Evolutionary conservation across 2,113 vertebrate genomes (phyloP), one percentile per base, ranked within the genome.

Genomic region (Isurus oxyrinchus): DNA sequence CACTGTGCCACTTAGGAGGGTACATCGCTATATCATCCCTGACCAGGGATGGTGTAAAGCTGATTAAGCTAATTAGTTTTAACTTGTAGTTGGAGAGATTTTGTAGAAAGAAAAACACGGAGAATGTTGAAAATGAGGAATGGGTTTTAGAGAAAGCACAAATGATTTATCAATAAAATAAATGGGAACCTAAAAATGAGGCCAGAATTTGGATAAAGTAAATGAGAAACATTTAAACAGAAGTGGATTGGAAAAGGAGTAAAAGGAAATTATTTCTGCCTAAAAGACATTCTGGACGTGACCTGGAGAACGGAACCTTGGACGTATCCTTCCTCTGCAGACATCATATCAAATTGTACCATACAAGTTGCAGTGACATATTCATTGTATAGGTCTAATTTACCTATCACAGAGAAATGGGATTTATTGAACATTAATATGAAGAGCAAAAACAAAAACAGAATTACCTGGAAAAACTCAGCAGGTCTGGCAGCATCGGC

Each of bases 11-110:
- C 63, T 49, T 69, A 67, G 94, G 67, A 95, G 66, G 44, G 14
- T 72, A 95, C 44, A 72, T 95, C 66, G 76, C 94, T 55, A 31
- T 95, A 69, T 95, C 94, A 76, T 53, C 44, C 40, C 94, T 95
- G 94, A 69, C 67, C 94, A 95, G 40, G 44, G 94, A 95, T 10
- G 35, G 94, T 76, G 94, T 55, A 95, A 72, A 55, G 66, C 94
- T 76, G 66, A 72, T 95, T 95, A 95, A 67, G 61, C 63, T 95
- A 95, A 95, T 95, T 95, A 55, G 25, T 72, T 76, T 95, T 55
- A 95, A 72, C 49, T 95, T 95, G 94, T 31, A 76, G 94, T 72
- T 53, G 49, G 27, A 95, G 94, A 72, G 94, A 72, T 95, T 95
- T 49, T 95, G 63, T 6, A 27, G 55, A 76, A 72, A 72, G 13